phyloP scores from a whole-genome alignment of 2,797 vertebrate species.

The Poeciliopsis presidionis region DNA sequence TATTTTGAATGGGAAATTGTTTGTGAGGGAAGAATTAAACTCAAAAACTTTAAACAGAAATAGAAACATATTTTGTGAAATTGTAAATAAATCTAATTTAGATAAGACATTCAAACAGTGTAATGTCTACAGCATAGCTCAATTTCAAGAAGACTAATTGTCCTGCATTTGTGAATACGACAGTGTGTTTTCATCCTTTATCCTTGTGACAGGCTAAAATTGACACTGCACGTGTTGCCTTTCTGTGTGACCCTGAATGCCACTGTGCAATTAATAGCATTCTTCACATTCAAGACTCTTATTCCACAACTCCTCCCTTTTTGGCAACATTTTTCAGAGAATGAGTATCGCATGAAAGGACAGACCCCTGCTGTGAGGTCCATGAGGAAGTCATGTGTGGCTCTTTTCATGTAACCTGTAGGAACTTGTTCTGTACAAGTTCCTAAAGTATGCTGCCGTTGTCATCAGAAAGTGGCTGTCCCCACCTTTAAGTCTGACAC shows the following conservation, averaged over 20 bases:
- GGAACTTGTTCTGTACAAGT: background rate
- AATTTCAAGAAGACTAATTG: background rate
- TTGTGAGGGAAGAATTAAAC: background rate
- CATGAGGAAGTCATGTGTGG: slow-evolving; percentile 25
- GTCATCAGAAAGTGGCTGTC: slow-evolving; percentile 10
- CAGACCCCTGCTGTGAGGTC: slow-evolving; percentile 28
- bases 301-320: slow-evolving; percentile 40
- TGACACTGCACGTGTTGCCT: slow-evolving; percentile 14
- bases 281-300: slow-evolving; percentile 63
- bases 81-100: background rate
- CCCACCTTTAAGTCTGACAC: background rate
- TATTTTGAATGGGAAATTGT: background rate
- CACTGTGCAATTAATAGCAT: slow-evolving; percentile 47
- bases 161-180: background rate
- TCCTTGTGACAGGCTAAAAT: background rate
- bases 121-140: background rate
- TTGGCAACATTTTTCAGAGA: slow-evolving; percentile 36
- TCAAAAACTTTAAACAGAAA: too few species aligned
- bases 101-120: background rate
- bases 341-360: slow-evolving; percentile 44
- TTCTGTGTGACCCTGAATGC: slow-evolving; percentile 25
- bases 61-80: background rate
- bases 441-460: slow-evolving; percentile 18
- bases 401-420: slow-evolving; percentile 7
- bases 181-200: background rate